These are phyloP conservation scores for Acronicta psi DNA, from an alignment of 2,888 invertebrate species.

Conservation along the genomic window DNA sequence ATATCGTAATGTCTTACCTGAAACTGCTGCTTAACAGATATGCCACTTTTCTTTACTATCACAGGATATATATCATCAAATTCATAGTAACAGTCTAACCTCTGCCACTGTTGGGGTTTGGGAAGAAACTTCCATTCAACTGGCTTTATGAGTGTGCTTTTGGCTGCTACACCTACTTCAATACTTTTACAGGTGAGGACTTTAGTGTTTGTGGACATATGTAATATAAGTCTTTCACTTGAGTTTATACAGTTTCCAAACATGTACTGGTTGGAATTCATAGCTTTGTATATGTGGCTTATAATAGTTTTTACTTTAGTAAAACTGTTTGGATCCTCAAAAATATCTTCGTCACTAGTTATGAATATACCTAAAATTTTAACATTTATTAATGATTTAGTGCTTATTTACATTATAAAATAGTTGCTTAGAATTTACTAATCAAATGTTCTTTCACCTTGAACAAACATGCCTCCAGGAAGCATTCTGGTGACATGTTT, in stretches of 20 bases:
- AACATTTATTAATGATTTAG: too few species aligned
- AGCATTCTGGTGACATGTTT: slow-evolving; percentile 96
- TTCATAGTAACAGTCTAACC: slow-evolving; percentile 93
- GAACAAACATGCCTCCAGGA: slow-evolving; percentile 96
- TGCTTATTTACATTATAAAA: too few species aligned
- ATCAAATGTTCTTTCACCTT: slow-evolving; percentile 85
- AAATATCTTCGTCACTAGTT: slow-evolving; percentile 91
- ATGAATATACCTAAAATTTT: slow-evolving; percentile 91
- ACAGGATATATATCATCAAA: slow-evolving; percentile 93
- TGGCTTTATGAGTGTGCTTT: slow-evolving; percentile 88
- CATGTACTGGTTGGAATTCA: slow-evolving; percentile 88
- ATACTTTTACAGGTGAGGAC: slow-evolving; percentile 90
- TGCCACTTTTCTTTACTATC: slow-evolving; percentile 89
- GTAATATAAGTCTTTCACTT: slow-evolving; percentile 91
- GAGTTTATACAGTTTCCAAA: slow-evolving; percentile 87
- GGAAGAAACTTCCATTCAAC: slow-evolving; percentile 94
- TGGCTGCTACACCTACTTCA: slow-evolving; percentile 83
- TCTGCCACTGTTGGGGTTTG: slow-evolving; percentile 92
- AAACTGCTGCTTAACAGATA: slow-evolving; percentile 91
- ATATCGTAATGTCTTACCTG: too few species aligned
- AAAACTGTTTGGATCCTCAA: slow-evolving; percentile 88
- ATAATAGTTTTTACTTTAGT: slow-evolving; percentile 90
- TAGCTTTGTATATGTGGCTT: slow-evolving; percentile 87
- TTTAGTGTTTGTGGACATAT: slow-evolving; percentile 87
- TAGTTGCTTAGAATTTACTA: too few species aligned